Conservation (phyloP, 2,888 invertebrate species). For the Drosophila koepferae region DNA sequence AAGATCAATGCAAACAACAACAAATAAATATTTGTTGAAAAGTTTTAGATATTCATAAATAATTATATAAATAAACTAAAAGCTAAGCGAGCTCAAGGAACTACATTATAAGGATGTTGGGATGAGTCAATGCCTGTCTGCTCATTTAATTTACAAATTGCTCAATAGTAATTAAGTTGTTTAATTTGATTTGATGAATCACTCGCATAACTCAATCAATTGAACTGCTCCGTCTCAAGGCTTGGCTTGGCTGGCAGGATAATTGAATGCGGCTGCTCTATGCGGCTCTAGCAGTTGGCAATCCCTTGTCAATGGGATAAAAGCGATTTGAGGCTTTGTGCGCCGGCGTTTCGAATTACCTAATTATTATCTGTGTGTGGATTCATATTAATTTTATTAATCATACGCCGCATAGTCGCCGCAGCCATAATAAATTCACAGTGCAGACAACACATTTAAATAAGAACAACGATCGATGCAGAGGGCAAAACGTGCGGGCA, state of each 20-base stretch:
- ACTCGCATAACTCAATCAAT: slow-evolving; percentile 4
- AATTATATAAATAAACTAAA: too few species aligned
- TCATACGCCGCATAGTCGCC: slow-evolving; percentile 49
- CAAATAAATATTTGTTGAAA: too few species aligned
- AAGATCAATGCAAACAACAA: too few species aligned
- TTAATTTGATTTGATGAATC: neutral
- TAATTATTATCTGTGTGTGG: slow-evolving; percentile 65
- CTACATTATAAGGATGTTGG: neutral
- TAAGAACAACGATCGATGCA: slow-evolving; percentile 5
- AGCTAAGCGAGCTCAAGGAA: neutral
- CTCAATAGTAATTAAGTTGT: neutral
- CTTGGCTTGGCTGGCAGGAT: neutral
- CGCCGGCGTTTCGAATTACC: slow-evolving; percentile 54
- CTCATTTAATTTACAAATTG: neutral
- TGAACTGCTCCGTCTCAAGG: neutral
- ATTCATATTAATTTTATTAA: slow-evolving; percentile 59
- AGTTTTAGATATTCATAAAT: too few species aligned
- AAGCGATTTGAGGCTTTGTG: slow-evolving; percentile 13
- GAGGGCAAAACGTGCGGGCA: slow-evolving; percentile 25
- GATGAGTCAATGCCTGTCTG: neutral
- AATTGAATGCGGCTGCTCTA: neutral
- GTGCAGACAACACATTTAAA: slow-evolving; percentile 44
- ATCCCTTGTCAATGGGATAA: slow-evolving; percentile 23
- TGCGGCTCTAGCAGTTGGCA: slow-evolving; percentile 1
- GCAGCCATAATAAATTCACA: slow-evolving; percentile 29